Evolutionary conservation across 2,888 invertebrate species (phyloP), one percentile per base, ranked within the genome.

Genomic region (Archips xylosteana): DNA sequence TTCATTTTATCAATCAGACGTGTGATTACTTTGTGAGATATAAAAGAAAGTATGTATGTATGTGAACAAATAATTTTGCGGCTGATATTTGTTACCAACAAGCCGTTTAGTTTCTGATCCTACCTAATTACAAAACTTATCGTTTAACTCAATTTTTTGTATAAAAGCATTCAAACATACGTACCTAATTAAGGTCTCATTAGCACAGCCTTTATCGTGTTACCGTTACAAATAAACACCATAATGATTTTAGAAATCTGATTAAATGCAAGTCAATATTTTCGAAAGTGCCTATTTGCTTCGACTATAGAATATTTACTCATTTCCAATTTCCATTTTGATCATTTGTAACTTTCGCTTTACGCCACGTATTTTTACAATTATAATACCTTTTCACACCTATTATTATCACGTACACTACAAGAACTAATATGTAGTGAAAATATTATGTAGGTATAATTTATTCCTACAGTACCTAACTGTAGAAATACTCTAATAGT

Each of bases 1-100:
- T 49, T 51, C 65, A 2, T 36, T 32, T 62, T 60, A 60, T 60
- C 60, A 60, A 36, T 36, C 60, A 32, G 32, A 63, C 13, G 57
- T 57, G 57, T 32, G 57, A 57, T 32, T 54, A 57, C n/a, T 57
- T 57, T 57, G 32, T 10, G 57, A 32, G 12, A 57, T 57, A 57
- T 12, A 57, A 57, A 57, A 57, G 3, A 57, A 54, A 32, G 49
- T 49, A 49, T 2, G n/a, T 49, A 49, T 39, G 39, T 39, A 23
- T 23, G 39, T 39, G 39, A 39, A 39, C 49, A 49, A 49, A 49
- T 13, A n/a, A 49, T 49, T 49, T n/a, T 49, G n/a, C 13, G 13
- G 13, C 49, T n/a, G 49, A n/a, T 12, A 49, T 49, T n/a, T 12
- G 13, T 49, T 15, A 8, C 57, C 10, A 57, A 32, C 57, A 57